Evolutionary conservation across 2,113 vertebrate genomes (phyloP), one percentile per base, ranked within the genome.

Genomic region (Scortum barcoo): DNA sequence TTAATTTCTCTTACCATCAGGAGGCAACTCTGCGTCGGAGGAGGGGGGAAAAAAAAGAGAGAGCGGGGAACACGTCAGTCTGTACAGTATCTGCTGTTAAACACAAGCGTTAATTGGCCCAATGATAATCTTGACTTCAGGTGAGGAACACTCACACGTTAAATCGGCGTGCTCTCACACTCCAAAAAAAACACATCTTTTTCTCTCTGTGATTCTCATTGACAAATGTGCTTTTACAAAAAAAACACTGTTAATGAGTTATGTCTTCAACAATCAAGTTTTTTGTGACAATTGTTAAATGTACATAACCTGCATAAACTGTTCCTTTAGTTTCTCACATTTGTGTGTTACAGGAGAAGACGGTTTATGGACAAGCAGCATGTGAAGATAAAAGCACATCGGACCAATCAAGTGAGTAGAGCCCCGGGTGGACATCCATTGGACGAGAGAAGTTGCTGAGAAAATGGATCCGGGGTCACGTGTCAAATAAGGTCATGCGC

Each of bases 1-100:
- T 78, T 89, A n/a, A 48, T 86, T 91, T 91, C 66, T 92, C 93
- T 94, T 94, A 95, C 93, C 92, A 91, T 94, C 93, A 17, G 93
- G 88, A 84, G 92, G 92, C 76, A 93, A 88, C 78, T 94, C 94
- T 94, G 85, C 58, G 50, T 72, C 62, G 26, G 68, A 56, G 22
- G 66, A 57, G 24, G 79, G 36, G 54, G 26, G 14, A 0, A 7
- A 9, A 61, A 24, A 74, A 36, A 73, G 54, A 89, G 48, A 91
- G 56, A 70, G 50, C 8, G 74, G 46, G 67, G 76, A 81, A 85
- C 36, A 80, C 7, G 42, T 95, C 89, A 93, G 90, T 88, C 50
- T 67, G 73, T 81, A 75, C 75, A 78, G 76, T 85, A 69, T 69
- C 57, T 60, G 65, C 80, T 80, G 83, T 81, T 80, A 51, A 78